These are phyloP conservation scores for Pentalonia nigronervosa DNA, from an alignment of 1,140 invertebrate genomes.

Conservation along the genomic window DNA sequence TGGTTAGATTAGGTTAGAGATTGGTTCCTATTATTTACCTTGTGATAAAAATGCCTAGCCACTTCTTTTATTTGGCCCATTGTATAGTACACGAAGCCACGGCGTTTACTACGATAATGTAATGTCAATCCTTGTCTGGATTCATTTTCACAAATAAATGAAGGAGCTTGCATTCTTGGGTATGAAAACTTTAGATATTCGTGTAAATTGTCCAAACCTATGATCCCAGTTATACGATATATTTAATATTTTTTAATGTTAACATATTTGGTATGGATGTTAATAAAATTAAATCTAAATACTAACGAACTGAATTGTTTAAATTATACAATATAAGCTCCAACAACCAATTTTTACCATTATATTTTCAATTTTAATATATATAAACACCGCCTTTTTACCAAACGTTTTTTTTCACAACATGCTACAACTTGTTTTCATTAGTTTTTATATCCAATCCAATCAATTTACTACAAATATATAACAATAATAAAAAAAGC, in stretches of 20 bases:
- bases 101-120: constrained; percentile 90
- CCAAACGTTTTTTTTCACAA: background rate
- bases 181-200: constrained; percentile 97
- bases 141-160: constrained; percentile 96
- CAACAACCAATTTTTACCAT: no score
- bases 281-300: background rate
- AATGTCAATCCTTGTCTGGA: constrained; percentile 87
- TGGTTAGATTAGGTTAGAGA: no score
- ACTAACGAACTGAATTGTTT: background rate
- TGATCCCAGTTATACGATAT: background rate
- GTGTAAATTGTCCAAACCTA: constrained; percentile 89
- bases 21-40: constrained; percentile 58
- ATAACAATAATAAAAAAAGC: background rate
- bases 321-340: no score
- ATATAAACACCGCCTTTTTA: background rate
- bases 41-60: constrained; percentile 61
- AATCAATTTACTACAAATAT: constrained; percentile 13
- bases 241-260: background rate
- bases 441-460: background rate
- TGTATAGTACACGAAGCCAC: constrained; percentile 94
- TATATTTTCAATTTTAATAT: no score
- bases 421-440: background rate
- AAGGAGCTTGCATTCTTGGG: constrained; percentile 89
- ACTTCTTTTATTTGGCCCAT: constrained; percentile 94
- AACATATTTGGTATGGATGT: background rate